These are phyloP conservation scores for Amphiura filiformis DNA, from an alignment of 35 echinoderm and acorn worm species.

Conservation along the genomic window DNA sequence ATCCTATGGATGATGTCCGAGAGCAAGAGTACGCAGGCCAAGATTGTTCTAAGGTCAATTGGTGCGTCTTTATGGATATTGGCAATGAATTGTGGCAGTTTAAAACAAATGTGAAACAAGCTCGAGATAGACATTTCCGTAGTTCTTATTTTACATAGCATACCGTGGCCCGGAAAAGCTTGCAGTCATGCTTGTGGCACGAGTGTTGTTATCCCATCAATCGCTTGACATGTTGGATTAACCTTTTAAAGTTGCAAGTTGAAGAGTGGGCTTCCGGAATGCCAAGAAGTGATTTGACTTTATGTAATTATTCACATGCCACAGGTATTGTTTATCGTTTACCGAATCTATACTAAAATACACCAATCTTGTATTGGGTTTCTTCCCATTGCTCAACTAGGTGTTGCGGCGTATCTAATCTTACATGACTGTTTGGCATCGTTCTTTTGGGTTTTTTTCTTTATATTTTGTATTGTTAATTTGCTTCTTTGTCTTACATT, in stretches of 20 bases:
- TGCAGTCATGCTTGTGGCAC: not conserved
- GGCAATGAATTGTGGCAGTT: not conserved
- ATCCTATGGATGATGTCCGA: too few relatives aligned
- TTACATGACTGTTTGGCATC: too few relatives aligned
- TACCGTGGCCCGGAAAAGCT: not conserved
- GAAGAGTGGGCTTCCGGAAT: not conserved
- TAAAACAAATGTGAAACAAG: not conserved
- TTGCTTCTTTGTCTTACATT: too few relatives aligned
- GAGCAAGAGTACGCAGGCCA: not conserved
- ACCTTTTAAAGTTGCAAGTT: not conserved
- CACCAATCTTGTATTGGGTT: too few relatives aligned
- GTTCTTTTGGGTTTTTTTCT: too few relatives aligned
- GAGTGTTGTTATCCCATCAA: not conserved
- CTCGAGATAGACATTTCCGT: not conserved
- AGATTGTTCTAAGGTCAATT: not conserved
- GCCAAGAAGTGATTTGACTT: not conserved
- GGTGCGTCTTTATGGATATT: not conserved
- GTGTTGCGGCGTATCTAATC: too few relatives aligned
- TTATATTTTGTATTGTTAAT: too few relatives aligned
- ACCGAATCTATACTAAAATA: too few relatives aligned
- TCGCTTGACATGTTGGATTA: not conserved
- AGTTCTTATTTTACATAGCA: constrained; percentile 2
- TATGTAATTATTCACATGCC: not conserved
- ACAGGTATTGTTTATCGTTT: not conserved
- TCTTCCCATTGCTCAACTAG: too few relatives aligned